Conservation (phyloP, 2,888 invertebrate species). For the Cremastinae sp. region DNA sequence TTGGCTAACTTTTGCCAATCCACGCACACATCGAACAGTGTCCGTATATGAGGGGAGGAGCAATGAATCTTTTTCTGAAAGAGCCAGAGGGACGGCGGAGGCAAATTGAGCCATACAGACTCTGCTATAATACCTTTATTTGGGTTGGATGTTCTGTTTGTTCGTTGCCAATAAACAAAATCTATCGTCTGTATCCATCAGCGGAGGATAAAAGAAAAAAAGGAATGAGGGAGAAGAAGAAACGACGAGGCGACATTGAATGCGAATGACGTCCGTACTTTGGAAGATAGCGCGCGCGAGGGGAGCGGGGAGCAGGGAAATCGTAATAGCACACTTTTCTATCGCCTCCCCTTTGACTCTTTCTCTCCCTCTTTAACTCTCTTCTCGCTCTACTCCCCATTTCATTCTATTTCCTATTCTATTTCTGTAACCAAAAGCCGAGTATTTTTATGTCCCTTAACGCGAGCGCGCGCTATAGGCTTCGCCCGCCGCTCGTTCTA, state of each 20-base stretch:
- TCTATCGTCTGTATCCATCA: conserved; percentile 4
- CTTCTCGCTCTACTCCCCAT: conserved; percentile 3
- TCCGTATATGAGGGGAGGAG: too few species aligned
- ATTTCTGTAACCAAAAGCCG: conserved; percentile 49
- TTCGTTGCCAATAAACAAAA: conserved; percentile 17
- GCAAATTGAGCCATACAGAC: too few species aligned
- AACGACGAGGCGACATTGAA: conserved; percentile 24
- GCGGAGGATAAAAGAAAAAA: background rate
- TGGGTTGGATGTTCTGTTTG: conserved; percentile 12
- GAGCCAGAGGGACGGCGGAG: too few species aligned
- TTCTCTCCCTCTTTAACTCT: too few species aligned
- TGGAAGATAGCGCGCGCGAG: background rate
- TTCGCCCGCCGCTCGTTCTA: conserved; percentile 42
- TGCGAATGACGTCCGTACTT: conserved; percentile 24
- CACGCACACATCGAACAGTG: too few species aligned
- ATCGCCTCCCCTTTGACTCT: too few species aligned
- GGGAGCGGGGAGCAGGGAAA: conserved; percentile 4
- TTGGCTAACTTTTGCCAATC: too few species aligned
- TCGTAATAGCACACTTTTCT: too few species aligned
- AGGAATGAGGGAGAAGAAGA: conserved; percentile 12
- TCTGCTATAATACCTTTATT: too few species aligned
- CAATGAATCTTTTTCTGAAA: too few species aligned
- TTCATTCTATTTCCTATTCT: conserved; percentile 21
- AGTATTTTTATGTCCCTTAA: conserved; percentile 46
- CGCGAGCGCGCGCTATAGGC: conserved; percentile 27